Evolutionary conservation across 2,888 invertebrate species (phyloP).

Genomic region (Stenodera caucasica): DNA sequence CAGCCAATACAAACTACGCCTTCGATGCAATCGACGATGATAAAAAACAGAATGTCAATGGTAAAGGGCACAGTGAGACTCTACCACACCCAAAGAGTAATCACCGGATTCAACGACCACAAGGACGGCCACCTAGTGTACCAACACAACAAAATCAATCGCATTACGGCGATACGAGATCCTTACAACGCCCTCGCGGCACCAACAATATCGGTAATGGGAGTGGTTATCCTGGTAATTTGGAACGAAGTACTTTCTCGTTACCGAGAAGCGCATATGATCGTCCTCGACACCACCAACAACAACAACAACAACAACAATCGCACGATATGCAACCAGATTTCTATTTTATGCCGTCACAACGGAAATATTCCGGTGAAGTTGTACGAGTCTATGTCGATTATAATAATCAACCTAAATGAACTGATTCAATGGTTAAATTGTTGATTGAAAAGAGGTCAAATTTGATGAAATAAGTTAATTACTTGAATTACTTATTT

Average conservation of each 20-base stretch:
- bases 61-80: constrained; percentile 44
- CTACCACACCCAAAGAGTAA: constrained; percentile 39
- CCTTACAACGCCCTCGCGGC: constrained; percentile 62
- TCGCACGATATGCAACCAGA: constrained; percentile 68
- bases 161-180: constrained; percentile 62
- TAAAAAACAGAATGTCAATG: constrained; percentile 56
- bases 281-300: constrained; percentile 45
- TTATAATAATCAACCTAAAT: constrained; percentile 72
- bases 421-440: constrained; percentile 39
- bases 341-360: constrained; percentile 95
- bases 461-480: constrained; percentile 5
- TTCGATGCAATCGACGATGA: constrained; percentile 87
- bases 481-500: constrained; percentile 18
- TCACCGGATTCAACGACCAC: constrained; percentile 43
- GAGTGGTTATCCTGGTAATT: constrained; percentile 45
- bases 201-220: constrained; percentile 39
- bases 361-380: constrained; percentile 91
- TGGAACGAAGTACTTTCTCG: constrained; percentile 73
- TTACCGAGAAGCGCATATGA: constrained; percentile 69
- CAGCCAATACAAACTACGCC: constrained; percentile 84
- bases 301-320: constrained; percentile 12
- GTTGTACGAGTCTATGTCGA: constrained; percentile 82
- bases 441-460: too few relatives aligned
- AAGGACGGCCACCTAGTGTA: constrained; percentile 47
- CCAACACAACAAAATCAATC: constrained; percentile 25